phyloP scores from a whole-genome alignment of 2,113 vertebrate genomes.

The Bostrychus sinensis region DNA sequence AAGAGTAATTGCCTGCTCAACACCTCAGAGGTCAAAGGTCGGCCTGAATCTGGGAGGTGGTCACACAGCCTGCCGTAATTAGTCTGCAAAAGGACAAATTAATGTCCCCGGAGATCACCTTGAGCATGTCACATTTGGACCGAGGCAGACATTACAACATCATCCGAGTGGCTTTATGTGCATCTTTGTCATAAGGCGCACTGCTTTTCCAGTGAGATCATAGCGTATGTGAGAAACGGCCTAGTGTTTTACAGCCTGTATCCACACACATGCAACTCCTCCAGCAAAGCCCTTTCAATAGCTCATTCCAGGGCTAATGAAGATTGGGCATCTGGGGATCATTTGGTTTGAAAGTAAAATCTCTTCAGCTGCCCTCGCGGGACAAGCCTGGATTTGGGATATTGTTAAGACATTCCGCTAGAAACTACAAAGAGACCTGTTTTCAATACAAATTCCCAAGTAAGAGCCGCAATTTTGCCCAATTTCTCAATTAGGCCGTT shows the following conservation, averaged over 20 bases:
- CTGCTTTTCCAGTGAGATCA: slow-evolving; percentile 20
- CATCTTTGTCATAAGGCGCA: slow-evolving; percentile 23
- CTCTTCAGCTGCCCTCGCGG: slow-evolving; percentile 53
- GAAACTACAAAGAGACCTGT: slow-evolving; percentile 49
- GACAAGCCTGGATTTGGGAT: slow-evolving; percentile 38
- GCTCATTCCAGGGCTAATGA: slow-evolving; percentile 42
- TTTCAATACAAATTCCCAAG: slow-evolving; percentile 47
- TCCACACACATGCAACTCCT: slow-evolving; percentile 15
- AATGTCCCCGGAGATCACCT: slow-evolving; percentile 45
- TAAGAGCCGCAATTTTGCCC: slow-evolving; percentile 15
- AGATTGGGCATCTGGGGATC: slow-evolving; percentile 52
- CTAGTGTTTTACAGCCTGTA: slow-evolving; percentile 22
- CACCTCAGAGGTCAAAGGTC: slow-evolving; percentile 75
- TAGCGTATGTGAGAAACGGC: slow-evolving; percentile 2
- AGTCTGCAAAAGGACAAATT: slow-evolving; percentile 71
- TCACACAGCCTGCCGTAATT: slow-evolving; percentile 70
- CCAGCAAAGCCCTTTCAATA: slow-evolving; percentile 25
- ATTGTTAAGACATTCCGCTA: slow-evolving; percentile 43
- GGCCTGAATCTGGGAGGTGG: slow-evolving; percentile 62
- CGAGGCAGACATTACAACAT: slow-evolving; percentile 40
- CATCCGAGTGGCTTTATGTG: slow-evolving; percentile 24
- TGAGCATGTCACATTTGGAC: slow-evolving; percentile 40
- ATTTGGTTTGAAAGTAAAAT: slow-evolving; percentile 51
- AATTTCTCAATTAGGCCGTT: slow-evolving; percentile 24
- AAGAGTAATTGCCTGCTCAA: slow-evolving; percentile 80